A percentile compares a stretch with the other conserved stretches of the same genome.
These are phyloP conservation scores for Microtus obscurus DNA, from an alignment of 2,797 vertebrate genomes.

Conservation along the genomic window DNA sequence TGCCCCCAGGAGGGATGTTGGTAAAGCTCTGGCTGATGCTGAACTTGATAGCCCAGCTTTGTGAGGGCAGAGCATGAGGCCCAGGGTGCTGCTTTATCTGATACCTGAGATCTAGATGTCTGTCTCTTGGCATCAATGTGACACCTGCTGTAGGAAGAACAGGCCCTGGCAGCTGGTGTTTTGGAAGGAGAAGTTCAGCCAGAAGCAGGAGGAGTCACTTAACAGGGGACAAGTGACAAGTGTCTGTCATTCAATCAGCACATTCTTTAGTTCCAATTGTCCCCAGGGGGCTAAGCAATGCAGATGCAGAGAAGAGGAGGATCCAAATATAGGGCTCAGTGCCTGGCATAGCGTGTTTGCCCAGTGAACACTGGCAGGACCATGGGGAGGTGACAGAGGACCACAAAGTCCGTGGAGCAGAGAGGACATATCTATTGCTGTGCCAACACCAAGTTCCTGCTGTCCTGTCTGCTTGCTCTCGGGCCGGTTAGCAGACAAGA, in stretches of 20 bases:
- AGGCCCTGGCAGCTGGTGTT: constrained; percentile 71
- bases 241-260: constrained; percentile 47
- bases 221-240: constrained; percentile 40
- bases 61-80: constrained; percentile 66
- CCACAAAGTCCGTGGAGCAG: neutral
- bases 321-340: neutral
- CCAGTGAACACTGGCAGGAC: neutral
- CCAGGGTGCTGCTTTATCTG: constrained; percentile 58
- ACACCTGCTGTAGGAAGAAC: constrained; percentile 73
- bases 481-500: neutral
- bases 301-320: neutral
- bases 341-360: neutral
- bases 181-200: constrained; percentile 49
- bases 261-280: constrained; percentile 46
- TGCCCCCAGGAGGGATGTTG: constrained; percentile 8
- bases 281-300: neutral
- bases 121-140: constrained; percentile 73
- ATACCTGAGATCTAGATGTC: constrained; percentile 74
- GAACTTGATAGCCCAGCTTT: constrained; percentile 72
- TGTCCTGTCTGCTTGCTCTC: neutral
- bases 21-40: constrained; percentile 27
- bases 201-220: constrained; percentile 35
- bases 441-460: neutral
- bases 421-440: neutral
- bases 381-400: neutral